Base-by-base conservation (phyloP, 2,113 vertebrate genomes). In the Ursus arctos region DNA sequence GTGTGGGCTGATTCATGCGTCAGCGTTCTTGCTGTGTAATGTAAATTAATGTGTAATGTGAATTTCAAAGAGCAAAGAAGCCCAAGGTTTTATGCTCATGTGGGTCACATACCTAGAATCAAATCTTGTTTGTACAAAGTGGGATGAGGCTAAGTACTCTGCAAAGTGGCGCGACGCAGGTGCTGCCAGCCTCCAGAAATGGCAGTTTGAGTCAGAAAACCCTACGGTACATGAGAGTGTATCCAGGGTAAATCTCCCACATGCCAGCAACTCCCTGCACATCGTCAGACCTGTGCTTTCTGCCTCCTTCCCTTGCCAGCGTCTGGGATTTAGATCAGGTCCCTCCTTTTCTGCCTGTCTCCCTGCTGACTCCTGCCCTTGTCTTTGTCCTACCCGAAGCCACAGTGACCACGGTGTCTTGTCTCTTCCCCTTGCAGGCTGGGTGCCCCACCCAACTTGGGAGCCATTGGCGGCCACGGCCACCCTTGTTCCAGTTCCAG, bases 1-100 rank as follows among this genome's bases (percentile, higher is more conserved):
- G 26, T 24, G 36, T 69, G 86, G 40, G 61, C 77, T 55, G 96
- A 94, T 61, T 65, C 81, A 36, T 33, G 65, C 0, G 0, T 82
- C 86, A 80, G 69, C 89, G 83, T 80, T 96, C 96, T 92, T 79
- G 33, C 79, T 53, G 79, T 77, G 84, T 65, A 51, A 74, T 71
- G 65, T 79, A 65, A 82, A 86, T 74, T 51, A 55, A 47, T 43
- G 72, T 89, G 93, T 47, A 81, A 61, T 57, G 36, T 36, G 63
- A 88, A 67, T 96, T 91, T 83, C 40, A 84, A 92, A 55, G 40
- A 92, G 91, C 67, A 59, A 26, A 89, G 72, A 59, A 53, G 63
- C 55, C 61, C 47, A 7, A 57, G 94, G 57, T 76, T 87, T 80
- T 57, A 47, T 76, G 71, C 88, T 85, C 28, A 0, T 6, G 36